Conservation (phyloP, 2,797 vertebrate species). For the Fratercula arctica region DNA sequence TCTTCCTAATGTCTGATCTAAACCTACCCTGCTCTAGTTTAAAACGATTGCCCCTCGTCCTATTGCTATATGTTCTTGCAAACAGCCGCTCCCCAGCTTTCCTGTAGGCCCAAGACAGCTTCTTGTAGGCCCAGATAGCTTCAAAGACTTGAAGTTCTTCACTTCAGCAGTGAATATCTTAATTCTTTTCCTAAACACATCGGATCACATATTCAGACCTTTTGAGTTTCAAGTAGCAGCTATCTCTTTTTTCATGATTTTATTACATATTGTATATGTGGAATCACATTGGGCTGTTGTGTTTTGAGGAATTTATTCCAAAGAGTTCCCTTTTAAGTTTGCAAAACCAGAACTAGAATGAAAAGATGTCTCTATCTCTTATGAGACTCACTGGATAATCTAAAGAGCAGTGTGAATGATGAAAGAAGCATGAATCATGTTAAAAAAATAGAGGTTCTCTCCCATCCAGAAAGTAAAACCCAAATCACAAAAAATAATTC, state of each 20-base stretch:
- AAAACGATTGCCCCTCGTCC: no score
- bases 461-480: not conserved
- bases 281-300: not conserved
- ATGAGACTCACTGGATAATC: not conserved
- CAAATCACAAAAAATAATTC: not conserved
- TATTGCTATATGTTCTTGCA: no score
- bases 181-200: not conserved
- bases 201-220: not conserved
- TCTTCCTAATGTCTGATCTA: no score
- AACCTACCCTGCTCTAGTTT: no score
- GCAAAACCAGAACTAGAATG: not conserved
- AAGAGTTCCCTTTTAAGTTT: not conserved
- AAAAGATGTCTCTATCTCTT: not conserved
- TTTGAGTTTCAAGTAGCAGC: not conserved
- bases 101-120: no score
- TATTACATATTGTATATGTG: not conserved
- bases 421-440: accelerated
- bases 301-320: not conserved
- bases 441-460: not conserved
- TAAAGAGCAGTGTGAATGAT: not conserved
- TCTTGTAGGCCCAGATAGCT: no score
- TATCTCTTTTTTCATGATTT: not conserved
- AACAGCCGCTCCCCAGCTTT: no score
- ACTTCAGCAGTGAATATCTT: not conserved
- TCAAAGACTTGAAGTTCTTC: not conserved